A percentile compares a stretch with the other conserved stretches of the same genome.
Evolutionary conservation across 1,140 invertebrate species (phyloP).

Genomic region (Pinna nobilis): DNA sequence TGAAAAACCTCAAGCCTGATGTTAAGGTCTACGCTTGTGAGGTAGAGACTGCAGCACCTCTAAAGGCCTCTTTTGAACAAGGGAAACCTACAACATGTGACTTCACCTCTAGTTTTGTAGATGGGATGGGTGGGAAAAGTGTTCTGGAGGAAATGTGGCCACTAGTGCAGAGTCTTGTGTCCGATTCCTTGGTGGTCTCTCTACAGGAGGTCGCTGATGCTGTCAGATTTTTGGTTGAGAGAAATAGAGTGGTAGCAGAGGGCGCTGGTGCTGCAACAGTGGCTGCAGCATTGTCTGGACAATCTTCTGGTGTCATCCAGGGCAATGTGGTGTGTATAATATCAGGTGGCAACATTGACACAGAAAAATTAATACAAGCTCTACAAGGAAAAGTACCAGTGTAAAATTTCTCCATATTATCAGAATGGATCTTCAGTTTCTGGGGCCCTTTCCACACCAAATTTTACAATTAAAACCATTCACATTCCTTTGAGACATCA

Average conservation of each 20-base stretch:
- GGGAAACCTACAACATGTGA: slow-evolving; percentile 50
- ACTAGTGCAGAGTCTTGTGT: slow-evolving; percentile 53
- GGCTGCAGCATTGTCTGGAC: slow-evolving; percentile 60
- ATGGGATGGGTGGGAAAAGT: slow-evolving; percentile 66
- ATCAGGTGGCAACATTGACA: slow-evolving; percentile 69
- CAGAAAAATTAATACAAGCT: slow-evolving; percentile 52
- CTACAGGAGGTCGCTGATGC: slow-evolving; percentile 60
- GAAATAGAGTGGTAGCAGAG: slow-evolving; percentile 65
- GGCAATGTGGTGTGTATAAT: slow-evolving; percentile 68
- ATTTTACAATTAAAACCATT: no score
- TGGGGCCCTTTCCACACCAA: no score
- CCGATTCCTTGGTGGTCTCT: slow-evolving; percentile 60
- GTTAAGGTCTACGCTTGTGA: slow-evolving; percentile 66
- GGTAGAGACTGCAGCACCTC: slow-evolving; percentile 64
- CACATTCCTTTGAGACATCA: no score
- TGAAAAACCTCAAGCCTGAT: slow-evolving; percentile 54
- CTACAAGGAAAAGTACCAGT: slow-evolving; percentile 60
- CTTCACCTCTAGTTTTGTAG: slow-evolving; percentile 60
- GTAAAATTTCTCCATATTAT: no score
- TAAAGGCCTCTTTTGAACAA: slow-evolving; percentile 51
- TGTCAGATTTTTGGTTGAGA: slow-evolving; percentile 57
- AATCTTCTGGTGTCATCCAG: slow-evolving; percentile 30
- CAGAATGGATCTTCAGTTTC: no score
- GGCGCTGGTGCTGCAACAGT: slow-evolving; percentile 66
- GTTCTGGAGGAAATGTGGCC: slow-evolving; percentile 67